Percentiles rank a stretch among this genome's conserved stretches.
Evolutionary conservation across 2,113 vertebrate species (phyloP).

Genomic region (Brevimyrus niger): DNA sequence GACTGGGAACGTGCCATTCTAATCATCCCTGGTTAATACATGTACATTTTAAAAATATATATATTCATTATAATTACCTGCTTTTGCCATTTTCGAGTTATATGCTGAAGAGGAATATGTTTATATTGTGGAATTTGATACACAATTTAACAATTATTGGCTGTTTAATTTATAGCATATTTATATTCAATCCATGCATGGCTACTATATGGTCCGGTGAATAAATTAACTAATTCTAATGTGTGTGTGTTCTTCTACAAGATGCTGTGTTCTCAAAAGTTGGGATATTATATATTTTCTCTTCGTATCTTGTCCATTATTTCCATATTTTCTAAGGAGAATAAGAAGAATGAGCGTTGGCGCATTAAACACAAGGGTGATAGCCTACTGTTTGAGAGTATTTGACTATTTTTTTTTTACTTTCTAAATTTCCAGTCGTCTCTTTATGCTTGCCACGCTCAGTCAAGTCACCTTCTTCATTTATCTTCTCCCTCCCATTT

Average conservation of each 20-base stretch:
- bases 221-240: background rate
- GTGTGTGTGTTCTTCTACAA: background rate
- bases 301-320: background rate
- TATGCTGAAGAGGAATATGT: background rate
- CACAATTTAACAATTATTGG: background rate
- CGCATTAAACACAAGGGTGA: background rate
- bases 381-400: no score
- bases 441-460: background rate
- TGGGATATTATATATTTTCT: background rate
- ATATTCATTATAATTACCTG: background rate
- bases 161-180: background rate
- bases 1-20: conserved; percentile 9
- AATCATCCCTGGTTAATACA: background rate
- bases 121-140: background rate
- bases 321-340: background rate
- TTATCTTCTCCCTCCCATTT: background rate
- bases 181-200: background rate
- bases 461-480: background rate
- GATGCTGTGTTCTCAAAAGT: background rate
- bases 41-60: background rate
- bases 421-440: background rate
- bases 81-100: background rate
- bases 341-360: background rate
- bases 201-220: background rate
- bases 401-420: background rate